A percentile compares a stretch with the other conserved stretches of the same genome.
Evolutionary conservation across 2,797 vertebrate genomes (phyloP).

Genomic region (Lagorchestes hirsutus): DNA sequence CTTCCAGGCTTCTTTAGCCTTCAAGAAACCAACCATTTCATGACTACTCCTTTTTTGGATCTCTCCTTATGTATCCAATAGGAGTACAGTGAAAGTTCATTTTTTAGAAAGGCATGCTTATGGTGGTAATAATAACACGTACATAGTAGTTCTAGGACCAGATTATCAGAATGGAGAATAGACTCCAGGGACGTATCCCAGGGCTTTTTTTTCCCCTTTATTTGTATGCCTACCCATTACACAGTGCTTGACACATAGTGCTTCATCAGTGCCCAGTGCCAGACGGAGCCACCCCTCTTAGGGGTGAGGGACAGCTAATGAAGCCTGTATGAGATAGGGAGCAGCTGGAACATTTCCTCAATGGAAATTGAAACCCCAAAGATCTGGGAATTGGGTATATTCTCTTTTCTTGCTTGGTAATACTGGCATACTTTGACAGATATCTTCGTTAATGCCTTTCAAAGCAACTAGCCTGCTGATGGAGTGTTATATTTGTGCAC

Average conservation of each 20-base stretch:
- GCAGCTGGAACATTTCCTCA: conserved; percentile 26
- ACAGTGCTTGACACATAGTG: not conserved
- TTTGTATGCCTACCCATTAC: not conserved
- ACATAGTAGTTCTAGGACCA: not conserved
- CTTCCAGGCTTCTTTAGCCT: not conserved
- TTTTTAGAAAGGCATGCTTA: not conserved
- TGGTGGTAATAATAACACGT: not conserved
- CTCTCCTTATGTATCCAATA: not conserved
- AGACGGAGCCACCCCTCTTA: not conserved
- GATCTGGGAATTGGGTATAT: not conserved
- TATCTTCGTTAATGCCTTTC: conserved; percentile 15
- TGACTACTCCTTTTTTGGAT: not conserved
- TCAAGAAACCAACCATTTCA: not conserved
- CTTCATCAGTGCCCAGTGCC: not conserved
- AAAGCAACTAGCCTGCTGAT: conserved; percentile 19
- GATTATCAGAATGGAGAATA: not conserved
- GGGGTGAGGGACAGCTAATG: conserved; percentile 42
- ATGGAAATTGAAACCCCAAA: conserved; percentile 16
- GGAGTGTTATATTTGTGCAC: conserved; percentile 2
- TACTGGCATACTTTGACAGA: conserved; percentile 23
- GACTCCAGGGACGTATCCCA: not conserved
- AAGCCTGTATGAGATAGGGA: conserved; percentile 4
- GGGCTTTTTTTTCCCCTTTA: not conserved
- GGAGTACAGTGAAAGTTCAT: not conserved
- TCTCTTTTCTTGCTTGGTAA: conserved; percentile 36